These are phyloP conservation scores for Sminthurides aquaticus DNA, from an alignment of 2,888 invertebrate genomes.

Conservation along the genomic window DNA sequence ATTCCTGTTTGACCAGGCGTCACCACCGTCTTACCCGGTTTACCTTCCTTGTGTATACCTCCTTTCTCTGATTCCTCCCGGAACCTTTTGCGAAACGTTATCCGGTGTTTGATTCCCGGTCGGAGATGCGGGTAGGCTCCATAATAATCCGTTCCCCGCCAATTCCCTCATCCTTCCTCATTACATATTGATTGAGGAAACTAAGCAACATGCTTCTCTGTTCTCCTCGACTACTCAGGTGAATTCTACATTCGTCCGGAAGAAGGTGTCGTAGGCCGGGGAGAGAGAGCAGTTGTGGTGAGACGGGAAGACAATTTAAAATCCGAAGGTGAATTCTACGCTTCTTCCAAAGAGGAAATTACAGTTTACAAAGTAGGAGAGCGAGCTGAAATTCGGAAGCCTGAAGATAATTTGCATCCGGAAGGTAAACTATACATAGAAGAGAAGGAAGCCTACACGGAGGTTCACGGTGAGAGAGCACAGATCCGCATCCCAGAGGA, in stretches of 20 bases:
- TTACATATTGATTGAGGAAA: neutral
- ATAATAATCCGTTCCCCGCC: too few relatives aligned
- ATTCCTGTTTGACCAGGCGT: too few relatives aligned
- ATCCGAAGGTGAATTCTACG: constrained; percentile 58
- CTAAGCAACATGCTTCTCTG: neutral
- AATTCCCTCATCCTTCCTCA: too few relatives aligned
- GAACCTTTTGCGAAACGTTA: too few relatives aligned
- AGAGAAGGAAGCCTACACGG: constrained; percentile 7
- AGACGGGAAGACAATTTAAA: constrained; percentile 54
- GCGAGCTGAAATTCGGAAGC: constrained; percentile 48
- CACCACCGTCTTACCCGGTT: too few relatives aligned
- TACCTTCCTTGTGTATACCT: too few relatives aligned
- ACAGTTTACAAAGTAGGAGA: constrained; percentile 47
- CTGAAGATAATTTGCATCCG: constrained; percentile 43
- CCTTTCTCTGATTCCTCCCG: too few relatives aligned
- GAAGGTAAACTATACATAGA: constrained; percentile 22
- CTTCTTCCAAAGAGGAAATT: constrained; percentile 49
- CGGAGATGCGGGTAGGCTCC: too few relatives aligned
- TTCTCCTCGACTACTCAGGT: constrained; percentile 48
- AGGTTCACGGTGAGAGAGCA: neutral
- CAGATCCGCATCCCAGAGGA: constrained; percentile 48
- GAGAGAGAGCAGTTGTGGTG: constrained; percentile 14
- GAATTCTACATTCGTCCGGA: constrained; percentile 46
- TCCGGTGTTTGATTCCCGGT: neutral
- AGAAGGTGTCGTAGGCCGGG: constrained; percentile 43